phyloP scores from a whole-genome alignment of 1,140 invertebrate genomes.

The Uloborus diversus region DNA sequence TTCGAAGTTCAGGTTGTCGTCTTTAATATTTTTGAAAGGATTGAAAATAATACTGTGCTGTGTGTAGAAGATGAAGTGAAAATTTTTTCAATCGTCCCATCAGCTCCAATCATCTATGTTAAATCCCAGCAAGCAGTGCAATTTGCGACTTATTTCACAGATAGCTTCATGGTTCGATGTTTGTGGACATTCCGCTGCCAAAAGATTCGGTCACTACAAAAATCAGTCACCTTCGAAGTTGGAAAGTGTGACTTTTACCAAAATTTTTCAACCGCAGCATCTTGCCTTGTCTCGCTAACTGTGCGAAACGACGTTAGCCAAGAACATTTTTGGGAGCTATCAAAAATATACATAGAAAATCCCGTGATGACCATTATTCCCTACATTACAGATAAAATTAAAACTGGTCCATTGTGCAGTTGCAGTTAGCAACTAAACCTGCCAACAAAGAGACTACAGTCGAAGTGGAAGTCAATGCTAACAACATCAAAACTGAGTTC shows the following conservation, averaged over 20 bases:
- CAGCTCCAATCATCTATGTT: background rate
- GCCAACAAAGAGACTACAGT: too few relatives aligned
- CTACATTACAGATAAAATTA: too few relatives aligned
- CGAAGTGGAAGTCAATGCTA: too few relatives aligned
- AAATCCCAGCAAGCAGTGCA: background rate
- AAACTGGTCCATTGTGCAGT: too few relatives aligned
- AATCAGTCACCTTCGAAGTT: background rate
- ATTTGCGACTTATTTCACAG: background rate
- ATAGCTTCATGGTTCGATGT: constrained; percentile 1
- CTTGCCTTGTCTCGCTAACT: background rate
- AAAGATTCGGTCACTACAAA: background rate
- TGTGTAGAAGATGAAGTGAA: background rate
- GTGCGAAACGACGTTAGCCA: background rate
- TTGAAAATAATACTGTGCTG: background rate
- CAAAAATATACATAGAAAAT: too few relatives aligned
- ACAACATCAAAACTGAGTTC: too few relatives aligned
- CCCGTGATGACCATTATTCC: too few relatives aligned
- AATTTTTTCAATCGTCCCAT: background rate
- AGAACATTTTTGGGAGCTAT: too few relatives aligned
- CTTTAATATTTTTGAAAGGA: background rate
- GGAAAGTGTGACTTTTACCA: background rate
- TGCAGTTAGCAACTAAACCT: too few relatives aligned
- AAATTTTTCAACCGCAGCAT: background rate
- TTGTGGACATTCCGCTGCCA: background rate
- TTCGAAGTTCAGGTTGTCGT: background rate